These are phyloP conservation scores for Hyaena hyaena DNA, from an alignment of 2,113 vertebrate genomes.

Conservation along the genomic window DNA sequence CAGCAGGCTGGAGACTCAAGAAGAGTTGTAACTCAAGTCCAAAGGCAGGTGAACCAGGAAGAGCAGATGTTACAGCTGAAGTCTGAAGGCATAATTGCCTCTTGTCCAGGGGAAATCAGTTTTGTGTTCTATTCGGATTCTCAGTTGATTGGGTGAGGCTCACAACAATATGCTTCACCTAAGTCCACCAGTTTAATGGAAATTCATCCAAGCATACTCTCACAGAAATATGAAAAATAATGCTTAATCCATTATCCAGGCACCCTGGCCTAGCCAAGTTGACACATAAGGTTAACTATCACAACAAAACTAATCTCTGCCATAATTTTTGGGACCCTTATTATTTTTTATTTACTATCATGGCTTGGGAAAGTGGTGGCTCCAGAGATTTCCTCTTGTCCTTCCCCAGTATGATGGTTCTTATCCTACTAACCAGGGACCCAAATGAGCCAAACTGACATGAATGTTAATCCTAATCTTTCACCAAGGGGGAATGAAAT, in stretches of 20 bases:
- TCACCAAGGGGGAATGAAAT: neutral
- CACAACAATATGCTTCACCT: neutral
- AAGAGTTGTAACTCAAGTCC: neutral
- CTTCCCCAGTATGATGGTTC: neutral
- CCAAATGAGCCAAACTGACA: neutral
- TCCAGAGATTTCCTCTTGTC: neutral
- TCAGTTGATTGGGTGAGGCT: neutral
- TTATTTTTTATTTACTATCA: neutral
- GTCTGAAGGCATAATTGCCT: neutral
- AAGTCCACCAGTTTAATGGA: neutral
- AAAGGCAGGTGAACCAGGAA: neutral
- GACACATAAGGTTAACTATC: neutral
- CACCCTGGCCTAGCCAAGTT: neutral
- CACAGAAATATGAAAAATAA: neutral
- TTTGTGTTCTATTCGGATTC: neutral
- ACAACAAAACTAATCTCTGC: neutral
- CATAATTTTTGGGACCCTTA: neutral
- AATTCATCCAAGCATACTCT: neutral
- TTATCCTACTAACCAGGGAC: neutral
- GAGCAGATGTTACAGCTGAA: neutral
- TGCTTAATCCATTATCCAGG: neutral
- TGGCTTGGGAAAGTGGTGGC: neutral
- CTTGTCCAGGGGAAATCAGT: neutral
- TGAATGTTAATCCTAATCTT: neutral
- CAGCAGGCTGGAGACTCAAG: neutral